Conservation (phyloP, 2,113 vertebrate species). For the Aptenodytes forsteri region DNA sequence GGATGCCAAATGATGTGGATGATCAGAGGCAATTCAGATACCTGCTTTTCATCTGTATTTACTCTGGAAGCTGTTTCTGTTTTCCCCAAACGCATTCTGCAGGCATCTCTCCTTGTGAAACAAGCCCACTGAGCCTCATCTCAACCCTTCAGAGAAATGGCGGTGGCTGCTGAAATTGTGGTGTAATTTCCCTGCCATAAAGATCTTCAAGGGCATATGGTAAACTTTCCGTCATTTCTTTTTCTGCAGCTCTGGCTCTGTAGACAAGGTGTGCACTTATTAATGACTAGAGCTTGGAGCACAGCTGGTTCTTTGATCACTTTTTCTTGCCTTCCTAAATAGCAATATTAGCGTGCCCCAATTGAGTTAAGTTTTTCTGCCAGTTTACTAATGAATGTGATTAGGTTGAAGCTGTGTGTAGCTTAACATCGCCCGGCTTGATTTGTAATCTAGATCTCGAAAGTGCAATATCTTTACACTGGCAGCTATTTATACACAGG, state of each 20-base stretch:
- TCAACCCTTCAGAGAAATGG: neutral
- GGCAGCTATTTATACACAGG: neutral
- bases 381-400: neutral
- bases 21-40: neutral
- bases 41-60: neutral
- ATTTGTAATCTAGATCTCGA: neutral
- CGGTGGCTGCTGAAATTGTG: neutral
- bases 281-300: neutral
- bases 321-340: neutral
- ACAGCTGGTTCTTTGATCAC: neutral
- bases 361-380: neutral
- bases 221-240: fast-evolving
- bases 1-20: neutral
- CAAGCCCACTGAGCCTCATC: neutral
- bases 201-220: neutral
- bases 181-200: neutral
- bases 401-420: neutral
- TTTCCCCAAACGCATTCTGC: neutral
- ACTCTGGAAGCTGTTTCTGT: neutral
- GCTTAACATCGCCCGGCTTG: neutral
- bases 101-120: neutral
- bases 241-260: neutral
- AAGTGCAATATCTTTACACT: neutral
- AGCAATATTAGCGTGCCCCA: neutral
- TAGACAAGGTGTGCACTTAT: neutral